Evolutionary conservation across 2,888 invertebrate genomes (phyloP).

Genomic region (Cerceris ruficornis): DNA sequence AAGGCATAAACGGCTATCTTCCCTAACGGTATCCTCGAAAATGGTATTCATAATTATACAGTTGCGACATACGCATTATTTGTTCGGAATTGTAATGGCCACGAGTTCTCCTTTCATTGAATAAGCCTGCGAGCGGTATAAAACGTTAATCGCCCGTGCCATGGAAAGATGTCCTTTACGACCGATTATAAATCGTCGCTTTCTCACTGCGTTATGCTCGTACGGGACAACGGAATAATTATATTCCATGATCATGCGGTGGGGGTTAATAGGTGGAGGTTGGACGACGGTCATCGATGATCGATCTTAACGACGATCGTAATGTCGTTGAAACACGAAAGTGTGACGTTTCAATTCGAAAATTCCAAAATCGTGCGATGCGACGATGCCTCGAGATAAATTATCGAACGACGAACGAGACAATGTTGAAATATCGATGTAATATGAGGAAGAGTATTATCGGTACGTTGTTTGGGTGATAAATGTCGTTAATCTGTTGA

Average conservation of each 20-base stretch:
- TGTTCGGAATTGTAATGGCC: conserved; percentile 71
- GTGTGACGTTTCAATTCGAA: conserved; percentile 2
- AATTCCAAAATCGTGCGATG: conserved; percentile 5
- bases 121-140: conserved; percentile 58
- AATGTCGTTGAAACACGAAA: conserved; percentile 9
- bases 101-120: conserved; percentile 64
- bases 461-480: no score
- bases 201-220: conserved; percentile 60
- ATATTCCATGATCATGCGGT: conserved; percentile 42
- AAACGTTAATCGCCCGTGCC: conserved; percentile 66
- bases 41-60: conserved; percentile 75
- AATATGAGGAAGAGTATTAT: no score
- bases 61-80: conserved; percentile 73
- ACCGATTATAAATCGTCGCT: conserved; percentile 71
- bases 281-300: conserved; percentile 27
- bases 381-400: no score
- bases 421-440: no score
- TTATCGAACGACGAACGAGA: no score
- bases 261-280: conserved; percentile 40
- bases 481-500: no score
- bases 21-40: conserved; percentile 71
- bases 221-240: conserved; percentile 49
- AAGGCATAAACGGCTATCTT: conserved; percentile 68
- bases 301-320: conserved; percentile 41
- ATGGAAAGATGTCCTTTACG: conserved; percentile 67